These are phyloP conservation scores for Marisa cornuarietis DNA, from an alignment of 1,140 invertebrate genomes.

Conservation along the genomic window DNA sequence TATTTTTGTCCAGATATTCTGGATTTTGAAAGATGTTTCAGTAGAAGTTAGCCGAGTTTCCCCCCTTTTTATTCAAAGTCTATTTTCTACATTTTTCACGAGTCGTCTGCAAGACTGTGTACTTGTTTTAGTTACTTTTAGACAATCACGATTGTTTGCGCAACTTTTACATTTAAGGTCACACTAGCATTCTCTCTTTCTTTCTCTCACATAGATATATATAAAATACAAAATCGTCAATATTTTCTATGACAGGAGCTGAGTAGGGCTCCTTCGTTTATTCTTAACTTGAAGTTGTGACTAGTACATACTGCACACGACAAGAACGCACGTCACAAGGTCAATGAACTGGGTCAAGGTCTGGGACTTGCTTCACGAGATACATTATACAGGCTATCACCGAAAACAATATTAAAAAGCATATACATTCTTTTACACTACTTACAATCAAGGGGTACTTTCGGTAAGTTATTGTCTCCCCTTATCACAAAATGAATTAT, in stretches of 20 bases:
- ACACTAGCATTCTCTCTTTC: background rate
- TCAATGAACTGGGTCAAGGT: background rate
- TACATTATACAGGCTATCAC: no score
- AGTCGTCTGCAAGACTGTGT: no score
- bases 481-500: background rate
- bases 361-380: background rate
- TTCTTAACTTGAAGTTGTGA: background rate
- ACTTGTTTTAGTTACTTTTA: no score
- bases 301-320: slow-evolving; percentile 8
- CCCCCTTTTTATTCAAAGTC: no score
- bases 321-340: slow-evolving; percentile 4
- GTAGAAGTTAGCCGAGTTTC: no score
- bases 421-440: slow-evolving; percentile 2
- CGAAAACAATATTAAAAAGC: background rate
- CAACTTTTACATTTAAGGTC: background rate
- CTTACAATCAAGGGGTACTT: background rate
- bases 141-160: no score
- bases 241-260: background rate
- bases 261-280: background rate
- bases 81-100: background rate
- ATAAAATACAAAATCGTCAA: background rate
- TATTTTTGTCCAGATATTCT: no score
- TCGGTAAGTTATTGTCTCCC: background rate
- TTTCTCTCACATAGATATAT: background rate
- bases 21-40: no score